phyloP scores from a whole-genome alignment of 2,113 vertebrate genomes.

The Gadus chalcogrammus region DNA sequence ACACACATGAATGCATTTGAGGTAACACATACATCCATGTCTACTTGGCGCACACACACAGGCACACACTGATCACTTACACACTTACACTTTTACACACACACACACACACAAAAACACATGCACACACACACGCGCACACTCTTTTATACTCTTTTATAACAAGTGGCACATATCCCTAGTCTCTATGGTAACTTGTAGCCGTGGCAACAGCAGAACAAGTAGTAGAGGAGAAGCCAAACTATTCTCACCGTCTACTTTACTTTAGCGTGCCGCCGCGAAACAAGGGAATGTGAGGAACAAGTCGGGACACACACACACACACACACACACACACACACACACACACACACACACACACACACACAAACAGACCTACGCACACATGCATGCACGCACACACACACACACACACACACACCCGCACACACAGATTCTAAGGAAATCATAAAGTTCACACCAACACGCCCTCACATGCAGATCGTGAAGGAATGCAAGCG shows the following conservation, averaged over 20 bases:
- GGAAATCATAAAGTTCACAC: too few relatives aligned
- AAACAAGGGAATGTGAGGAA: background rate
- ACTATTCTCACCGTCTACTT: slow-evolving; percentile 58
- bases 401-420: background rate
- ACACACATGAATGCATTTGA: slow-evolving; percentile 22
- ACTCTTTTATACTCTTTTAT: slow-evolving; percentile 55
- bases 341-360: background rate
- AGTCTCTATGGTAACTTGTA: slow-evolving; percentile 76
- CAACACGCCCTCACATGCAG: too few relatives aligned
- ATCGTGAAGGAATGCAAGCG: too few relatives aligned
- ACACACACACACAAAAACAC: slow-evolving; percentile 25
- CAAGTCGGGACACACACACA: slow-evolving; percentile 3
- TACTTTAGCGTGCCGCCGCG: slow-evolving; percentile 19
- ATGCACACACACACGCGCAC: slow-evolving; percentile 13
- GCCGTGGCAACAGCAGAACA: slow-evolving; percentile 72
- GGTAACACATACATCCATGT: slow-evolving; percentile 16
- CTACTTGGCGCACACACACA: background rate
- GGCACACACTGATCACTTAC: slow-evolving; percentile 2
- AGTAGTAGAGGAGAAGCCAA: slow-evolving; percentile 58
- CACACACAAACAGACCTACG: background rate
- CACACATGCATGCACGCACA: slow-evolving; percentile 10
- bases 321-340: background rate
- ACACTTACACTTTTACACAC: background rate
- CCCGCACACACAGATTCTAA: background rate
- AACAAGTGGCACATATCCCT: slow-evolving; percentile 52